Percentiles rank a stretch among this genome's conserved stretches.
phyloP scores from a whole-genome alignment of 2,113 vertebrate species.

The Typhlomys cinereus region DNA sequence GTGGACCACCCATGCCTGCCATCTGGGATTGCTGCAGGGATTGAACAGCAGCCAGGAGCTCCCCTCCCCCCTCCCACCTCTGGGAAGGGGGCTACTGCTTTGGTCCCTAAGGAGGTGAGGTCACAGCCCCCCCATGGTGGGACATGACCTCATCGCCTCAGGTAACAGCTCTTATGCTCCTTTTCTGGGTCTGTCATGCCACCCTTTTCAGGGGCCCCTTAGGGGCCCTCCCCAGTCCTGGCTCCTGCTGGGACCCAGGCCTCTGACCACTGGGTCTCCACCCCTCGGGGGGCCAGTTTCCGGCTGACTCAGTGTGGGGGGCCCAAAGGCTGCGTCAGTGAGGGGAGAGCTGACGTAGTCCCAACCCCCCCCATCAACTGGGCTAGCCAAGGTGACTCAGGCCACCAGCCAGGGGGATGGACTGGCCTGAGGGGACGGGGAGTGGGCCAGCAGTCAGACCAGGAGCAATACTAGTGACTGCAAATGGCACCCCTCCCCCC shows the following conservation, averaged over 20 bases:
- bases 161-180: slow-evolving; percentile 51
- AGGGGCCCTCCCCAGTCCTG: slow-evolving; percentile 17
- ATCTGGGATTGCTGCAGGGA: background rate
- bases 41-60: background rate
- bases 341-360: slow-evolving; percentile 75
- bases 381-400: slow-evolving; percentile 80
- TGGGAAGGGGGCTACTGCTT: background rate
- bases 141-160: slow-evolving; percentile 75
- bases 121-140: slow-evolving; percentile 73
- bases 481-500: background rate
- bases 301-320: slow-evolving; percentile 80
- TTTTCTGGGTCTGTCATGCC: background rate
- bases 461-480: background rate
- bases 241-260: slow-evolving; percentile 54
- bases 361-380: slow-evolving; percentile 38
- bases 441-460: slow-evolving; percentile 49
- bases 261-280: slow-evolving; percentile 71
- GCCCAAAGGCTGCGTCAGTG: slow-evolving; percentile 75
- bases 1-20: background rate
- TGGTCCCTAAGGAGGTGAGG: slow-evolving; percentile 67
- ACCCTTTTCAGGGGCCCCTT: slow-evolving; percentile 60
- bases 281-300: slow-evolving; percentile 78
- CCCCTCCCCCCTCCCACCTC: background rate
- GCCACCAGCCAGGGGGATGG: slow-evolving; percentile 71
- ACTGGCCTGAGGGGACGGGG: slow-evolving; percentile 27